Conservation (phyloP, 1,140 invertebrate species). For the Melipona quadrifasciata region DNA sequence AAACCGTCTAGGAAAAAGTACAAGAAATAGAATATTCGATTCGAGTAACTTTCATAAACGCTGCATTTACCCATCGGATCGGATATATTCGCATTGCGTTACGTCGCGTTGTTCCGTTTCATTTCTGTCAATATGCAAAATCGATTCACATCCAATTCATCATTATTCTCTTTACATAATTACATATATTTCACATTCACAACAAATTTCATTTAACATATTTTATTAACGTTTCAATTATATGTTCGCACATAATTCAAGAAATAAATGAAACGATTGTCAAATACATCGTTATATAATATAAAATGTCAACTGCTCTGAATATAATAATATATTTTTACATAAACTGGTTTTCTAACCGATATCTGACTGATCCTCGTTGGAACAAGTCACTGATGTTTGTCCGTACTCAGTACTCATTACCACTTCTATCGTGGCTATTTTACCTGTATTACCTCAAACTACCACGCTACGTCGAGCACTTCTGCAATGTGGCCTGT, state of each 20-base stretch:
- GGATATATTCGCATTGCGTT: not conserved
- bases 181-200: not conserved
- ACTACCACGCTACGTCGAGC: constrained; percentile 88
- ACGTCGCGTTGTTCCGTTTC: not conserved
- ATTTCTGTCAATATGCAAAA: not conserved
- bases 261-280: not conserved
- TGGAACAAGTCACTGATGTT: not conserved
- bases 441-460: constrained; percentile 70
- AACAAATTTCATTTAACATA: not conserved
- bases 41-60: not conserved
- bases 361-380: not conserved
- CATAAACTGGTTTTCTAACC: not conserved
- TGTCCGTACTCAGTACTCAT: not conserved
- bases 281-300: not conserved
- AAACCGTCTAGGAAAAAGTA: constrained; percentile 74
- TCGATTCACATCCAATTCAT: not conserved
- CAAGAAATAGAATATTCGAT: not conserved
- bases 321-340: constrained; percentile 7
- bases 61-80: not conserved
- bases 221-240: not conserved
- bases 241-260: not conserved
- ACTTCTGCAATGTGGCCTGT: constrained; percentile 85
- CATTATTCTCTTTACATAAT: not conserved
- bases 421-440: not conserved
- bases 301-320: not conserved